These are phyloP conservation scores for Sphenopsis melanotis DNA, from an alignment of 2,797 vertebrate genomes.

Conservation along the genomic window DNA sequence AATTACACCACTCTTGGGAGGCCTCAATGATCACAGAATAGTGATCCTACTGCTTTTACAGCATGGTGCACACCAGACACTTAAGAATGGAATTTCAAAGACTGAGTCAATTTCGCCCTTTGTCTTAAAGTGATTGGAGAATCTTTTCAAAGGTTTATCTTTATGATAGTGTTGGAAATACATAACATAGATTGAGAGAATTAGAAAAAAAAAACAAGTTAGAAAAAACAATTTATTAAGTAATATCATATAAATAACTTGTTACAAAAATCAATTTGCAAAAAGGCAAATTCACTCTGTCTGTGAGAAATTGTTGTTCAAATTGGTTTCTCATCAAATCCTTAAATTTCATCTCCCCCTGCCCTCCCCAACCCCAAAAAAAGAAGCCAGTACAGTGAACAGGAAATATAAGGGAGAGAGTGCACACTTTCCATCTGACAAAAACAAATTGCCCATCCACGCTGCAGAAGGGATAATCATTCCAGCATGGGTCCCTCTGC, in stretches of 20 bases:
- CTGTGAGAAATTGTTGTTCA: slow-evolving; percentile 74
- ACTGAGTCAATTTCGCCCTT: not conserved
- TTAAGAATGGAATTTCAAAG: not conserved
- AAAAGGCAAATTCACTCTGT: slow-evolving; percentile 87
- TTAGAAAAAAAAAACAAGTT: slow-evolving; percentile 51
- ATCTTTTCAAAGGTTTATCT: not conserved
- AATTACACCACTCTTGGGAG: not conserved
- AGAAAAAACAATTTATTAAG: slow-evolving; percentile 87
- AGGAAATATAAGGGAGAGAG: slow-evolving; percentile 57
- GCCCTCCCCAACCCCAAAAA: slow-evolving; percentile 44
- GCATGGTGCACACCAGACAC: not conserved
- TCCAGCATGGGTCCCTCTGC: slow-evolving; percentile 15
- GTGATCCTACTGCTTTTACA: not conserved
- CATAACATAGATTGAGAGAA: slow-evolving; percentile 44
- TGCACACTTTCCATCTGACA: slow-evolving; percentile 50
- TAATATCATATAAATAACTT: slow-evolving; percentile 95
- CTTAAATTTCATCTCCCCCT: slow-evolving; percentile 41
- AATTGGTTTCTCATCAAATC: slow-evolving; percentile 72
- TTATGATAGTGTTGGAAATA: not conserved
- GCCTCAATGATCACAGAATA: not conserved
- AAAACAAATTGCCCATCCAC: slow-evolving; percentile 55
- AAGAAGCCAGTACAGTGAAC: slow-evolving; percentile 77
- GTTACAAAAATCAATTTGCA: slow-evolving; percentile 97
- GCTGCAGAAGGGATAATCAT: slow-evolving; percentile 66
- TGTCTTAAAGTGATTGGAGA: not conserved